phyloP scores from a whole-genome alignment of 1,140 invertebrate genomes.

The Danaus plexippus region DNA sequence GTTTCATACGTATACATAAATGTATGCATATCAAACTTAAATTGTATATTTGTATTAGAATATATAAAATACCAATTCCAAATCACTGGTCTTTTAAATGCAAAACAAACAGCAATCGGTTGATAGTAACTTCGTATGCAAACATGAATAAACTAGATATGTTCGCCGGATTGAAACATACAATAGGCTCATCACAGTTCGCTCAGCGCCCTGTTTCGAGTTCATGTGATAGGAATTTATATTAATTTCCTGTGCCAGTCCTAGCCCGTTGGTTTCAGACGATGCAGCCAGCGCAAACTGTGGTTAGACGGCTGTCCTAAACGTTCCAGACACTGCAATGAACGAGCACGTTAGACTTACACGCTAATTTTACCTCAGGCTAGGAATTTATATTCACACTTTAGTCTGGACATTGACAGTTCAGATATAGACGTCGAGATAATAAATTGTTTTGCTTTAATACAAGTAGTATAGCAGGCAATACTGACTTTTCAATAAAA shows the following conservation, averaged over 20 bases:
- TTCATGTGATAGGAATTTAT: conserved; percentile 63
- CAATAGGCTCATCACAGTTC: conserved; percentile 58
- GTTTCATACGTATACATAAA: too few species aligned
- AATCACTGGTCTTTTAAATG: conserved; percentile 7
- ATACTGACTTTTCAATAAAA: not conserved
- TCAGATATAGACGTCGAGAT: conserved; percentile 24
- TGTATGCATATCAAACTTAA: too few species aligned
- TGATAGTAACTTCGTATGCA: conserved; percentile 42
- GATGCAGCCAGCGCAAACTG: conserved; percentile 48
- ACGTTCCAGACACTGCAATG: conserved; percentile 54
- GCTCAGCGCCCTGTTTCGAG: conserved; percentile 34
- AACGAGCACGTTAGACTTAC: conserved; percentile 54
- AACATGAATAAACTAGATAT: conserved; percentile 42
- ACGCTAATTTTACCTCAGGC: conserved; percentile 54
- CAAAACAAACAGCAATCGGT: conserved; percentile 27
- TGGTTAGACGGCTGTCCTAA: conserved; percentile 47
- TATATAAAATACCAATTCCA: conserved; percentile 11
- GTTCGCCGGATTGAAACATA: conserved; percentile 49
- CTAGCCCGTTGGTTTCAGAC: conserved; percentile 50
- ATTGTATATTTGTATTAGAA: conserved; percentile 13
- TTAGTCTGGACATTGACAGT: conserved; percentile 25
- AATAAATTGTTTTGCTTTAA: conserved; percentile 12
- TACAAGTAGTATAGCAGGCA: not conserved
- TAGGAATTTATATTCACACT: conserved; percentile 48
- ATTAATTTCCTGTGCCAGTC: conserved; percentile 64